Conservation (phyloP, 92 coral and sea anemone species). For the Phymanthus crucifer region DNA sequence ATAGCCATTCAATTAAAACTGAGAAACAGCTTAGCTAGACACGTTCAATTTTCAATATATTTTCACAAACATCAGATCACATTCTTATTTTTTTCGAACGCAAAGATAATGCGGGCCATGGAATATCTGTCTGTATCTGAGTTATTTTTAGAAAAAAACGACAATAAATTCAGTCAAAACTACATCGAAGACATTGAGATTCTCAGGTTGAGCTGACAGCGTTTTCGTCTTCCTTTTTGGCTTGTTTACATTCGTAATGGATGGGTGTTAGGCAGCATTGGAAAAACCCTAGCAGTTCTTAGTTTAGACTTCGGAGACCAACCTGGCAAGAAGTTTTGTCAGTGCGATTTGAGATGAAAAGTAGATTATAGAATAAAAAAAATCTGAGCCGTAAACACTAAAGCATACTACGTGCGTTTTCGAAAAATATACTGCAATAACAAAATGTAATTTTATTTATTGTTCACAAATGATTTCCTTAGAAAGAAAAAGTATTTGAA, state of each 20-base stretch:
- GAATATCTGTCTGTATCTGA: background rate
- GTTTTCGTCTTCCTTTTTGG: background rate
- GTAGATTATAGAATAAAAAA: background rate
- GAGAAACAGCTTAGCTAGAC: background rate
- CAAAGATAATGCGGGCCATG: background rate
- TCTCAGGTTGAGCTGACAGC: background rate
- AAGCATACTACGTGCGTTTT: background rate
- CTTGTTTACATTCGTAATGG: background rate
- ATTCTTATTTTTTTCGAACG: background rate
- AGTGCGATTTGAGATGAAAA: background rate
- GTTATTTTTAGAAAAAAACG: background rate
- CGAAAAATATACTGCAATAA: background rate
- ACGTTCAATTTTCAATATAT: background rate
- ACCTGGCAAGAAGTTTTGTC: background rate
- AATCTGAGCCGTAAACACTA: background rate
- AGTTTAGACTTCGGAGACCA: background rate
- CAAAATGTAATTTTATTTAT: background rate
- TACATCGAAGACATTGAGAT: background rate
- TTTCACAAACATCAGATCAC: background rate
- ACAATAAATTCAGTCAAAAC: background rate
- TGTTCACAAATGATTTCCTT: background rate
- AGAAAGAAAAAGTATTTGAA: background rate
- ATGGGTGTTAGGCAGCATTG: background rate
- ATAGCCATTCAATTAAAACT: background rate
- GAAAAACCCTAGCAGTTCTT: no score